These are phyloP conservation scores for Schlechtendalia chinensis DNA, from an alignment of 1,140 invertebrate genomes.

Conservation along the genomic window DNA sequence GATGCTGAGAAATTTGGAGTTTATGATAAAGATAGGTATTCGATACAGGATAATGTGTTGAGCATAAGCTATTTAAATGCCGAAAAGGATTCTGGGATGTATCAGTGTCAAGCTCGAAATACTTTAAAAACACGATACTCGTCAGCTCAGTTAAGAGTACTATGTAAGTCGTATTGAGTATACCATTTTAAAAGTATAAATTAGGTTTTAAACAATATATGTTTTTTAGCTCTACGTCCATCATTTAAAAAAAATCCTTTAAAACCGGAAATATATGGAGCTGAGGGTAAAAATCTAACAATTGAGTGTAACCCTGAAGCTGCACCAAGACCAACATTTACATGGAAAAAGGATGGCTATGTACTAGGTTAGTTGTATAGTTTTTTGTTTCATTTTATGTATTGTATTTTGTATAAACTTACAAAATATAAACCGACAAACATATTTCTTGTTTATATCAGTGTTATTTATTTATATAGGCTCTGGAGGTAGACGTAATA, in stretches of 20 bases:
- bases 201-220: neutral
- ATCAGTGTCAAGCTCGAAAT: conserved; percentile 89
- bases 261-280: conserved; percentile 83
- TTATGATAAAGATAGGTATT: conserved; percentile 72
- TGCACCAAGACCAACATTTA: conserved; percentile 82
- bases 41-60: conserved; percentile 83
- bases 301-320: conserved; percentile 91
- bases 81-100: conserved; percentile 88
- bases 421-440: no score
- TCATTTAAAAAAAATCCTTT: conserved; percentile 88
- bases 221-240: conserved; percentile 72
- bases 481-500: conserved; percentile 72
- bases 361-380: conserved; percentile 63
- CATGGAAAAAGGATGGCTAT: conserved; percentile 89
- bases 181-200: neutral
- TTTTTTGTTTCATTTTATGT: neutral
- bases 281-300: conserved; percentile 86
- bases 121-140: conserved; percentile 82
- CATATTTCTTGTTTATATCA: no score
- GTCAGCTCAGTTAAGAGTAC: conserved; percentile 83
- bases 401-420: neutral
- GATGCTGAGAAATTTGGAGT: conserved; percentile 63
- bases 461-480: conserved; percentile 52
- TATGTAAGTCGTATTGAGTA: conserved; percentile 66
- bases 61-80: conserved; percentile 76